Evolutionary conservation across 2,797 vertebrate genomes (phyloP).

Genomic region (Notamacropus eugenii): DNA sequence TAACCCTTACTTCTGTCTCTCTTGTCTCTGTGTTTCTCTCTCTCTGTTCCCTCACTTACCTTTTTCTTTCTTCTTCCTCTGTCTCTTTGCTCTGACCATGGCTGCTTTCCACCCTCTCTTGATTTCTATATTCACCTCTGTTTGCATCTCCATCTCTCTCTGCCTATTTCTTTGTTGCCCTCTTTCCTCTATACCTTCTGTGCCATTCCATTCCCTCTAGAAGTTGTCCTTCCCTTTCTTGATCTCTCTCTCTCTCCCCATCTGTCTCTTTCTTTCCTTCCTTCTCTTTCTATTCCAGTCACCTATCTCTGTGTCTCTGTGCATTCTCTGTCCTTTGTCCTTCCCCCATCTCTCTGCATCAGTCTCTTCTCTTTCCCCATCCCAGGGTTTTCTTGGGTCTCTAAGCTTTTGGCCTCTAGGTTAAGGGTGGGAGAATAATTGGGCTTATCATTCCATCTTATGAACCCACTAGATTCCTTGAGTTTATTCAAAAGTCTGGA

Average conservation of each 20-base stretch:
- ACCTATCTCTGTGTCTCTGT: not conserved
- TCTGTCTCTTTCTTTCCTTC: not conserved
- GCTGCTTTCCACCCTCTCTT: not conserved
- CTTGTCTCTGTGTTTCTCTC: not conserved
- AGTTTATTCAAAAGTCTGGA: conserved; percentile 90
- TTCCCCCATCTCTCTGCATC: not conserved
- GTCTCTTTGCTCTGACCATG: not conserved
- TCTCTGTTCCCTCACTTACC: not conserved
- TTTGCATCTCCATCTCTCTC: not conserved
- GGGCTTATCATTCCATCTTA: conserved; percentile 83
- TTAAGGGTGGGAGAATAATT: conserved; percentile 74
- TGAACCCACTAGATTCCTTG: not conserved
- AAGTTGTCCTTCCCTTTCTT: not conserved
- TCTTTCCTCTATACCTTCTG: not conserved
- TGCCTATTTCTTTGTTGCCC: not conserved
- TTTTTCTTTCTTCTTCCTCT: not conserved
- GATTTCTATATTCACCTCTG: not conserved
- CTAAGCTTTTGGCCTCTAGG: not conserved
- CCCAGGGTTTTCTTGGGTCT: not conserved
- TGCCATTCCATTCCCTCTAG: not conserved
- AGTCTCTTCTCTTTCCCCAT: not conserved
- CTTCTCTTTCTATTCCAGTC: not conserved
- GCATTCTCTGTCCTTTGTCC: not conserved
- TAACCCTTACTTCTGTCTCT: not conserved
- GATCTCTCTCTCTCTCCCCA: not conserved